These are phyloP conservation scores for Drosophila tropicalis DNA, from an alignment of 1,140 invertebrate species.

Conservation along the genomic window DNA sequence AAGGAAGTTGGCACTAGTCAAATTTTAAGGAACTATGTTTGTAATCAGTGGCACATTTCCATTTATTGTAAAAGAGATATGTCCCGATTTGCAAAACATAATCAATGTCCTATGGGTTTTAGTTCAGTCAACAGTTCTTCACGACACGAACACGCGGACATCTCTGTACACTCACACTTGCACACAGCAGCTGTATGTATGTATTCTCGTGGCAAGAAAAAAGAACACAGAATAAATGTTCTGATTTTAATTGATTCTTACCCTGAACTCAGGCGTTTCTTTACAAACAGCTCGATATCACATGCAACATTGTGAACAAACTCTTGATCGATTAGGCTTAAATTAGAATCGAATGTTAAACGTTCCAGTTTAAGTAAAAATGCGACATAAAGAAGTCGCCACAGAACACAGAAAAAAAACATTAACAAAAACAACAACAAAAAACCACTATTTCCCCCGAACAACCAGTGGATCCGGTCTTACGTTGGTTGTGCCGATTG, in stretches of 20 bases:
- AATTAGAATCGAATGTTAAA: conserved; percentile 56
- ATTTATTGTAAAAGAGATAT: too few relatives aligned
- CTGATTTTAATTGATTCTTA: conserved; percentile 68
- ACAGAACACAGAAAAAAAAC: conserved; percentile 2
- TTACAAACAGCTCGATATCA: conserved; percentile 77
- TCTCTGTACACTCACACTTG: conserved; percentile 28
- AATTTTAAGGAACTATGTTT: too few relatives aligned
- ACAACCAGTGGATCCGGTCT: too few relatives aligned
- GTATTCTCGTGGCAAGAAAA: conserved; percentile 55
- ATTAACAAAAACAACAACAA: too few relatives aligned
- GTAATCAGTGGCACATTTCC: too few relatives aligned
- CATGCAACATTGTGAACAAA: conserved; percentile 80
- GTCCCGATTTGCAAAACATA: too few relatives aligned
- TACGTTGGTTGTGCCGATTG: too few relatives aligned
- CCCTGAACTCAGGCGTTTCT: conserved; percentile 69
- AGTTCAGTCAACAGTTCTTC: conserved; percentile 26
- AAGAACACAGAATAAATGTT: not conserved
- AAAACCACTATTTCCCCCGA: too few relatives aligned
- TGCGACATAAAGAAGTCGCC: conserved; percentile 67
- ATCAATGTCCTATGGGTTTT: too few relatives aligned
- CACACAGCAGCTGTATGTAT: conserved; percentile 39
- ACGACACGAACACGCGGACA: conserved; percentile 34
- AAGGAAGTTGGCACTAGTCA: too few relatives aligned
- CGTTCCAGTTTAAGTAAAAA: conserved; percentile 70
- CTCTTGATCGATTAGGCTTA: conserved; percentile 78